Percentiles rank a stretch among this genome's conserved stretches.
phyloP scores from a whole-genome alignment of 2,888 invertebrate genomes.

The Calliphora vomitoria region DNA sequence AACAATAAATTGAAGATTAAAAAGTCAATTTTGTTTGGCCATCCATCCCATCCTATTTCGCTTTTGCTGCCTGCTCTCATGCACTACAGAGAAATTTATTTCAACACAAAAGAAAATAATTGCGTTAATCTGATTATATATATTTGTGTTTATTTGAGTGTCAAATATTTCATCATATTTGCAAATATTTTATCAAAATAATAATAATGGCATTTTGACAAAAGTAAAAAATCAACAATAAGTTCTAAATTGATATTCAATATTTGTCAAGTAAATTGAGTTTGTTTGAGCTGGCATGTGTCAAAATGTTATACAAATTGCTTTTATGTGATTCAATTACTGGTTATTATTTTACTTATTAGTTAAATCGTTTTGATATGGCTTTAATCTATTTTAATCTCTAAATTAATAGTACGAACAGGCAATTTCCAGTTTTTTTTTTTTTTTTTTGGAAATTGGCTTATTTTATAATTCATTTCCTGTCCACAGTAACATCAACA shows the following conservation, averaged over 20 bases:
- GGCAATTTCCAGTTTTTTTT: background rate
- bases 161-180: slow-evolving; percentile 21
- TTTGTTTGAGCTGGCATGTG: background rate
- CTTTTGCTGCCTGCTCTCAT: background rate
- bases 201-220: background rate
- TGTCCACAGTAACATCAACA: too few species aligned
- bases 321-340: slow-evolving; percentile 22
- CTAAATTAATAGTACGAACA: background rate
- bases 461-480: too few species aligned
- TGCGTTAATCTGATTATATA: slow-evolving; percentile 46
- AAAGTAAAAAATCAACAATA: background rate
- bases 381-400: background rate
- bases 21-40: slow-evolving; percentile 6
- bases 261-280: background rate
- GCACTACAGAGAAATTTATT: too few species aligned
- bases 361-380: background rate
- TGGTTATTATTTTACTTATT: background rate
- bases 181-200: slow-evolving; percentile 18
- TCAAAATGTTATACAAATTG: slow-evolving; percentile 4
- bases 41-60: background rate
- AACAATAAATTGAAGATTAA: slow-evolving; percentile 53
- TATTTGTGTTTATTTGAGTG: background rate
- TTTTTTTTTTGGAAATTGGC: background rate
- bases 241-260: slow-evolving; percentile 33
- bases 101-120: background rate